Conservation (phyloP, 2,888 invertebrate species). For the Calliscelio sp. region DNA sequence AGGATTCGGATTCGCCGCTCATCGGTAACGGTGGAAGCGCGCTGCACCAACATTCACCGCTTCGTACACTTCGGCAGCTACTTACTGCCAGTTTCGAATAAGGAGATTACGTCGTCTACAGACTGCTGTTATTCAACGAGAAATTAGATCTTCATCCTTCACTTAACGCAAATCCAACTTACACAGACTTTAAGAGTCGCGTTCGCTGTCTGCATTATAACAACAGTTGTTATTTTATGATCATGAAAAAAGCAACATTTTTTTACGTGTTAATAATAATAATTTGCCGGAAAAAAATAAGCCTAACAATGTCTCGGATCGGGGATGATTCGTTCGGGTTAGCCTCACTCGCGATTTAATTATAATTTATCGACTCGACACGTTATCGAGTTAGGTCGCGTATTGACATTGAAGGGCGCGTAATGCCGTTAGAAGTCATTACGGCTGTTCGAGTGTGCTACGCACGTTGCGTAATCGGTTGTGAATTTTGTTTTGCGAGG, state of each 20-base stretch:
- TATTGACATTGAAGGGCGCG: constrained; percentile 62
- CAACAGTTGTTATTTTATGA: constrained; percentile 47
- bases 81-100: constrained; percentile 72
- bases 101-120: constrained; percentile 72
- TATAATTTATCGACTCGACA: constrained; percentile 54
- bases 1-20: constrained; percentile 57
- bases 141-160: constrained; percentile 72
- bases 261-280: neutral
- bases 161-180: constrained; percentile 70
- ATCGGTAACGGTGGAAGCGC: constrained; percentile 39
- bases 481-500: constrained; percentile 42
- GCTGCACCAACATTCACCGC: constrained; percentile 45
- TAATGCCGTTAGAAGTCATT: constrained; percentile 58
- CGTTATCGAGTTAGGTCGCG: constrained; percentile 43
- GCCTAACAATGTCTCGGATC: constrained; percentile 18
- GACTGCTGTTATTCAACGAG: constrained; percentile 69
- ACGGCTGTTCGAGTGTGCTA: constrained; percentile 42
- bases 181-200: constrained; percentile 64
- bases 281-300: neutral
- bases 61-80: constrained; percentile 67
- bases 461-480: constrained; percentile 46
- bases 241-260: neutral
- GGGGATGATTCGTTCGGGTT: too few relatives aligned
- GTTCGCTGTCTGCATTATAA: constrained; percentile 25
- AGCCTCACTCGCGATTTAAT: constrained; percentile 29